Evolutionary conservation across 2,113 vertebrate genomes (phyloP).

Genomic region (Sinocyclocheilus anshuiensis): DNA sequence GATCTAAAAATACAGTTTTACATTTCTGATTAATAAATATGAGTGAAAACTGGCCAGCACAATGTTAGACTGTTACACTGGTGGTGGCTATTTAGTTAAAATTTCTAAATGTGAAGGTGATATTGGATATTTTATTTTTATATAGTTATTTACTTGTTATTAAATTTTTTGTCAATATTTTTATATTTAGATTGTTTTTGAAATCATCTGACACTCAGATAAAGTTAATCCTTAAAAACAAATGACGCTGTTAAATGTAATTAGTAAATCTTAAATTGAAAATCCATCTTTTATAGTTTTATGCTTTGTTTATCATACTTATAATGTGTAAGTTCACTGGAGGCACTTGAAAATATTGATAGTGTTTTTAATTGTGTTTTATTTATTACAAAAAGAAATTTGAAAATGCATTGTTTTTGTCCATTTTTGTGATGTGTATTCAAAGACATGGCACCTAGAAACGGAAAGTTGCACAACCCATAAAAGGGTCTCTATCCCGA

Average conservation of each 20-base stretch:
- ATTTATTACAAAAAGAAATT: neutral
- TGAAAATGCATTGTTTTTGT: neutral
- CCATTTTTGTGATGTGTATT: neutral
- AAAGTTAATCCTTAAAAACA: neutral
- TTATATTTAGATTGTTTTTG: neutral
- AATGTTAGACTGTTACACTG: neutral
- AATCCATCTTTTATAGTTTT: neutral
- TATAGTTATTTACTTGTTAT: too few species aligned
- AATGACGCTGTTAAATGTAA: neutral
- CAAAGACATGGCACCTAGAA: slow-evolving; percentile 7
- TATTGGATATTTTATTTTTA: too few species aligned
- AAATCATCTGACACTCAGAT: neutral
- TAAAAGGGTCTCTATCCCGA: slow-evolving; percentile 34
- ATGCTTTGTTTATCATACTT: neutral
- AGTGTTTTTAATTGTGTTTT: too few species aligned
- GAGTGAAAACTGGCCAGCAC: neutral
- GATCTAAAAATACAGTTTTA: neutral
- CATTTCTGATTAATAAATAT: neutral
- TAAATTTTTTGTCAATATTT: too few species aligned
- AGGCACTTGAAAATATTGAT: neutral
- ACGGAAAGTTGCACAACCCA: slow-evolving; percentile 22
- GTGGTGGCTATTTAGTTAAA: neutral
- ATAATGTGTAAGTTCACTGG: neutral
- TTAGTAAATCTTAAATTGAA: neutral
- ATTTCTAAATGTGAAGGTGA: too few species aligned